phyloP scores from a whole-genome alignment of 2,888 invertebrate species.

The Drepana falcataria region DNA sequence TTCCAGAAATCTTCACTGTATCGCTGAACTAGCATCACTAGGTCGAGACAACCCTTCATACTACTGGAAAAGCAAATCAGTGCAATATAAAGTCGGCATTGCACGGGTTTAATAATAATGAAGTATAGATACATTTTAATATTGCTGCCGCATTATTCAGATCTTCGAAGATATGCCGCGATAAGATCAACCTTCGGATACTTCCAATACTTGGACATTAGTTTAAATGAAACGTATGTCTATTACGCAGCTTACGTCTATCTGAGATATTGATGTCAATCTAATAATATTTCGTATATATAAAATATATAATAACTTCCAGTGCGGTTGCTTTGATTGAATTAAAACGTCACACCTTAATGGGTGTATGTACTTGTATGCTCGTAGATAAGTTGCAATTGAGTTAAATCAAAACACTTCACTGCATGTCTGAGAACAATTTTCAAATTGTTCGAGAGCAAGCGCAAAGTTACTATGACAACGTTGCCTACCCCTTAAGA shows the following conservation, averaged over 20 bases:
- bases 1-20: too few species aligned
- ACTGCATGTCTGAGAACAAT: too few species aligned
- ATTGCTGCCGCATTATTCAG: constrained; percentile 40
- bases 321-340: not conserved
- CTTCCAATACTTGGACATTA: constrained; percentile 24
- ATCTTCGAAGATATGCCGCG: constrained; percentile 26
- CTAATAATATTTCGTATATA: not conserved
- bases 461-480: too few species aligned
- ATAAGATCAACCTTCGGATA: constrained; percentile 36
- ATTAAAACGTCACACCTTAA: not conserved
- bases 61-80: too few species aligned
- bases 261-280: not conserved
- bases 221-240: constrained; percentile 26
- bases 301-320: not conserved
- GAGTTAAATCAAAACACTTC: too few species aligned
- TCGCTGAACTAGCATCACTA: too few species aligned
- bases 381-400: too few species aligned
- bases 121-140: constrained; percentile 19
- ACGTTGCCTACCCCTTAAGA: too few species aligned
- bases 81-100: too few species aligned
- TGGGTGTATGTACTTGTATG: too few species aligned
- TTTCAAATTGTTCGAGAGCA: too few species aligned
- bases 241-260: constrained; percentile 12
- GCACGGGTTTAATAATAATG: constrained; percentile 14
- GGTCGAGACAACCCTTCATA: too few species aligned